These are phyloP conservation scores for Herpailurus yagouaroundi DNA, from an alignment of 2,113 vertebrate genomes.

Conservation along the genomic window DNA sequence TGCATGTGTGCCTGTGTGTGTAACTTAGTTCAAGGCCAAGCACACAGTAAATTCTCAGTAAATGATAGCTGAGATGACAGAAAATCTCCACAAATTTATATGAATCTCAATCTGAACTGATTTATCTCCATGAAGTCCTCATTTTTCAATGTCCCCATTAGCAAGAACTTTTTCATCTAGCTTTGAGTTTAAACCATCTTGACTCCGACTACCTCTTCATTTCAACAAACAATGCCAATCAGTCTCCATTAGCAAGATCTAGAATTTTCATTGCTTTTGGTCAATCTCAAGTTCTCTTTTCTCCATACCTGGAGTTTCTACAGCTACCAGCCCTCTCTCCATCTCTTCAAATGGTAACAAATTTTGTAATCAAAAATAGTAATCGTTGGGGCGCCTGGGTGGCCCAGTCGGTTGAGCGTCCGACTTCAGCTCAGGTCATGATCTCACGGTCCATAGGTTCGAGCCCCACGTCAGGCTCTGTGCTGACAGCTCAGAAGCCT, in stretches of 20 bases:
- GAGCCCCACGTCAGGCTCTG: too few relatives aligned
- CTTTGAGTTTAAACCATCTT: neutral
- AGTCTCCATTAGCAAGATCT: neutral
- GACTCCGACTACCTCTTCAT: neutral
- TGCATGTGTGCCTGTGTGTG: neutral
- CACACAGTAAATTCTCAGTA: neutral
- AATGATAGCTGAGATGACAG: neutral
- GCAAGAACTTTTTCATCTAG: constrained; percentile 23
- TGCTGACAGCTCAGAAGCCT: too few relatives aligned
- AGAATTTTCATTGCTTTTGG: neutral
- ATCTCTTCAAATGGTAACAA: neutral
- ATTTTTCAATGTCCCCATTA: neutral
- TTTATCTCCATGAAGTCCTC: neutral
- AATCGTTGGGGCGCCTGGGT: too few relatives aligned
- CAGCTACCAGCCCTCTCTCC: neutral
- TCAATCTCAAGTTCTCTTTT: neutral
- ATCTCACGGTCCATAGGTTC: too few relatives aligned
- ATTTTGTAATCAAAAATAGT: too few relatives aligned
- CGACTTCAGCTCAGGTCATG: too few relatives aligned
- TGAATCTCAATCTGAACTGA: constrained; percentile 7
- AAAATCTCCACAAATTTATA: neutral
- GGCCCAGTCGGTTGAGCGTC: too few relatives aligned
- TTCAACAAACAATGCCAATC: neutral
- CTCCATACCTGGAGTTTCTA: neutral
- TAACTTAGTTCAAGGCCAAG: neutral